phyloP scores from a whole-genome alignment of 2,113 vertebrate genomes.

The Dipodomys ordii region DNA sequence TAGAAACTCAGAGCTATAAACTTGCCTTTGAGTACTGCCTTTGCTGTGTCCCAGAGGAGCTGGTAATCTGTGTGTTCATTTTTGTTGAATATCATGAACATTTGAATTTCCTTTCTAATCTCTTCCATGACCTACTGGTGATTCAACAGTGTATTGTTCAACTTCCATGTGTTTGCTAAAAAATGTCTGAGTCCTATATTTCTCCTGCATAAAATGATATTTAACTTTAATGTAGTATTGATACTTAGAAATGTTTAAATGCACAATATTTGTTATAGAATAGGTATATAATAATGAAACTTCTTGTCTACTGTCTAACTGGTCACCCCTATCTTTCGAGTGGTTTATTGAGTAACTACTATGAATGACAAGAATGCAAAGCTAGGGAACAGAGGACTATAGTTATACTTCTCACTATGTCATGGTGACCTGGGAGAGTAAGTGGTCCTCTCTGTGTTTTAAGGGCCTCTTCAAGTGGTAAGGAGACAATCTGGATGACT shows the following conservation, averaged over 20 bases:
- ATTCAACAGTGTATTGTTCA: no score
- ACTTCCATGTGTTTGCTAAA: no score
- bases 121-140: no score
- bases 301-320: background rate
- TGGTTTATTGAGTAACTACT: background rate
- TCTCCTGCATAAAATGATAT: background rate
- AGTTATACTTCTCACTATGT: background rate
- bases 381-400: background rate
- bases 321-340: background rate
- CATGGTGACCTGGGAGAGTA: background rate
- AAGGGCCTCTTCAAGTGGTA: background rate
- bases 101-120: no score
- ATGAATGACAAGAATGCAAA: background rate
- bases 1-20: no score
- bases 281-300: background rate
- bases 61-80: no score
- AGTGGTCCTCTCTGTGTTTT: background rate
- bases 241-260: background rate
- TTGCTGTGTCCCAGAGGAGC: no score
- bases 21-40: no score
- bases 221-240: background rate
- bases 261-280: background rate
- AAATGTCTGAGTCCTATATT: background rate
- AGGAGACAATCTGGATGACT: background rate
- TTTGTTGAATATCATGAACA: no score